A percentile compares a stretch with the other conserved stretches of the same genome.
phyloP scores from a whole-genome alignment of 2,888 invertebrate genomes.

The Lingula anatina region DNA sequence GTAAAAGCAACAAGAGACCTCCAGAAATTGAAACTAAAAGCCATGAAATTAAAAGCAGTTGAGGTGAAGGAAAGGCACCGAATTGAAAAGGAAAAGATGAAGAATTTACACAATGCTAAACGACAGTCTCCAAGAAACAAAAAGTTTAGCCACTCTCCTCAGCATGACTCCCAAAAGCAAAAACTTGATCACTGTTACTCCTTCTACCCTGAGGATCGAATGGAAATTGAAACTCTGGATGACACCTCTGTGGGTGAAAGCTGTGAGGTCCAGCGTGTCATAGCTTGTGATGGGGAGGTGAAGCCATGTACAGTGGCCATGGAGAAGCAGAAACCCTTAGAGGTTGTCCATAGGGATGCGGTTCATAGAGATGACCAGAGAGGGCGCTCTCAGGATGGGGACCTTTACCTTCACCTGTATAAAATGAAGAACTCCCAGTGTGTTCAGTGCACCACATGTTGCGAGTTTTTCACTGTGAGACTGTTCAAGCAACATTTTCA shows the following conservation, averaged over 20 bases:
- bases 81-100: no score
- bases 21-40: no score
- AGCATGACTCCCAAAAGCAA: no score
- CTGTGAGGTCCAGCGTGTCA: neutral
- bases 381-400: conserved; percentile 21
- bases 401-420: conserved; percentile 32
- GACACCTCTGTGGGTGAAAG: neutral
- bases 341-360: conserved; percentile 28
- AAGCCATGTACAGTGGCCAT: neutral
- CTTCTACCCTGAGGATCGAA: no score
- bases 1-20: no score
- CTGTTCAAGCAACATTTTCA: conserved; percentile 40
- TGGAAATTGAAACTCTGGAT: no score
- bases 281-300: neutral
- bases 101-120: no score
- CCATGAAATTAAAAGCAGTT: no score
- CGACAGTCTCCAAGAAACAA: no score
- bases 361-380: conserved; percentile 12
- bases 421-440: conserved; percentile 32
- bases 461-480: conserved; percentile 34
- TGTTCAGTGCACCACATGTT: conserved; percentile 38
- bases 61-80: no score
- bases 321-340: conserved; percentile 6
- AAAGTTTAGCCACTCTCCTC: no score
- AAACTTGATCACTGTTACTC: no score